These are phyloP conservation scores for Oryzias curvinotus DNA, from an alignment of 2,113 vertebrate species.

Conservation along the genomic window DNA sequence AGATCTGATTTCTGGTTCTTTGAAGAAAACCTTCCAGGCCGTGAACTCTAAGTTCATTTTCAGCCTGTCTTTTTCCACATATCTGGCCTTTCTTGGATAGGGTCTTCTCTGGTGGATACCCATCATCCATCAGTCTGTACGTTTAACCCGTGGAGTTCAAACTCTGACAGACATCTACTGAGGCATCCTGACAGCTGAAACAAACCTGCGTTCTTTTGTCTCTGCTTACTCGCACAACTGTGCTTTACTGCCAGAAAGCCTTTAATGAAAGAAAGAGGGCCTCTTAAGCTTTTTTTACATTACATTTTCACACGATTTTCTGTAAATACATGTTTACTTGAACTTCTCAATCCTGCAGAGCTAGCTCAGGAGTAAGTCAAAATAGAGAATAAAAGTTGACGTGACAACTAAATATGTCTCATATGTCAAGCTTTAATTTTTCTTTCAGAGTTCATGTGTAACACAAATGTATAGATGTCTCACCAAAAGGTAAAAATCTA, in stretches of 20 bases:
- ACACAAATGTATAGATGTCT: too few relatives aligned
- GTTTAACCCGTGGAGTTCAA: constrained; percentile 42
- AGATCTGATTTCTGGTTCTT: constrained; percentile 28
- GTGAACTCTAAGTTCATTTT: constrained; percentile 38
- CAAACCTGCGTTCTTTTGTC: constrained; percentile 29
- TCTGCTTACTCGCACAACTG: constrained; percentile 23
- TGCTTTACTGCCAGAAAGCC: constrained; percentile 5
- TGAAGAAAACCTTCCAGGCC: constrained; percentile 34
- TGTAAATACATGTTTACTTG: too few relatives aligned
- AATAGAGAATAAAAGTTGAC: too few relatives aligned
- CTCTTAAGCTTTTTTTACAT: too few relatives aligned
- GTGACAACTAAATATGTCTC: too few relatives aligned
- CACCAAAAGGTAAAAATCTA: too few relatives aligned
- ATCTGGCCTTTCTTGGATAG: constrained; percentile 28
- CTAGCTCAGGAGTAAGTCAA: too few relatives aligned
- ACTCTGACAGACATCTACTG: constrained; percentile 42
- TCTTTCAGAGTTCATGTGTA: too few relatives aligned
- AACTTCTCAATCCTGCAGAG: too few relatives aligned
- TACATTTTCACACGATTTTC: too few relatives aligned
- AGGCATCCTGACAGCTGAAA: constrained; percentile 43
- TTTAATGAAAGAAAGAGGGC: neutral
- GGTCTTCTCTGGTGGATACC: constrained; percentile 54
- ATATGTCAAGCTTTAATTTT: too few relatives aligned
- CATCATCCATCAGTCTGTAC: constrained; percentile 49
- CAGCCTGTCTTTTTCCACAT: constrained; percentile 39